Evolutionary conservation across 2,888 invertebrate species (phyloP), one percentile per base, ranked within the genome.

Genomic region (Yponomeuta evonymella): DNA sequence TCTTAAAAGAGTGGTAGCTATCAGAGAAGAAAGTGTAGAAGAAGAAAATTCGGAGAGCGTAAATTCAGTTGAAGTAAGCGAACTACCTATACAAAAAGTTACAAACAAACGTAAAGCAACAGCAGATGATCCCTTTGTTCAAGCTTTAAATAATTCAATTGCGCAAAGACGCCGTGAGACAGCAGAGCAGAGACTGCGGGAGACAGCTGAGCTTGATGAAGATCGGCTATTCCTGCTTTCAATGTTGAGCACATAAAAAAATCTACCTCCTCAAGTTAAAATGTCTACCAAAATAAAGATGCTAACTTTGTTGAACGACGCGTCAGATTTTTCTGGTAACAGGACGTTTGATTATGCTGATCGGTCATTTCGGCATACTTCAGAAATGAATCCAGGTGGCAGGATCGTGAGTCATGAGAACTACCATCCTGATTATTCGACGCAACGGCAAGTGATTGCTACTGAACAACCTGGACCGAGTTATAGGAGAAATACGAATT

Each of bases 201-300:
- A 63, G 63, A 12, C 63, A 63, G 63, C 63, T 63, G 63, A 63
- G 63, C 63, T 63, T 63, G 72, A 73, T 72, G 73, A 75, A 75
- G 74, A 75, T 71, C 70, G 70, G 71, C 72, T 75, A 72, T 75
- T 75, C 72, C 71, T 73, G 70, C 72, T 75, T 72, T 75, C 74
- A 71, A 72, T 75, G 71, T 72, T 43, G 67, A 73, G 71, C 72
- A 73, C 74, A 71, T 71, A 73, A 73, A 73, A 73, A 74, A 72
- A 71, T 71, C 69, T 72, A 68, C 73, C 70, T 70, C 72, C 71
- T 71, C 71, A 74, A 69, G 70, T 73, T 72, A 75, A 43, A 43
- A 75, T 73, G 71, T 73, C 71, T 43, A 62, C 70, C 33, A 71
- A 71, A 73, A 70, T 75, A 72, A 73, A 74, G 62, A 74, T 75